Evolutionary conservation across 35 echinoderm and acorn worm genomes (phyloP), one percentile per base, ranked within the genome.

Genomic region (Anneissia japonica): DNA sequence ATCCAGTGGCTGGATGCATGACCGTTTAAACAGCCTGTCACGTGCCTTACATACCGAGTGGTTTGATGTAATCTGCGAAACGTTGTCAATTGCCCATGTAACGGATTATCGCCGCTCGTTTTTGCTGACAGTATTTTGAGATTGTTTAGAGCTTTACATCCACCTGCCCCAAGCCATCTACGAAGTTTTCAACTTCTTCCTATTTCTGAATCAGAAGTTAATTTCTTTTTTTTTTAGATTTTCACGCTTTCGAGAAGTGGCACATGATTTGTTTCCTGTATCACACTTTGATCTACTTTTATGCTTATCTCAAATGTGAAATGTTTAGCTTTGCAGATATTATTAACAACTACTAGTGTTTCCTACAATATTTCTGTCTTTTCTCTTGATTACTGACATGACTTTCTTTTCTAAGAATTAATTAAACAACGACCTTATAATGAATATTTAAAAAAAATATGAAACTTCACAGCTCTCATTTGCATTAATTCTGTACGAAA

Each of bases 31-130:
- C 40, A 7, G 40, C 19, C 1, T 64, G 51, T 64, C 51, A 64
- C 51, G 51, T 64, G 51, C 51, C 51, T 64, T 23, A 64, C 51
- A 64, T 64, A 64, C 51, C 51, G 51, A 64, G 51, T 23, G 2
- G 51, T 23, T 64, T 64, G 21, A 9, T 9, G 26, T 64, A 64
- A 64, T 64, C 51, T 23, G 1, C 26, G 19, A 64, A 64, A 64
- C 51, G 51, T 64, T 64, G 51, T 64, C 51, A 64, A 64, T 64
- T 64, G 51, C 51, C 51, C 51, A 64, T 64, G 51, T 64, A 64
- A 64, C 51, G 51, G 51, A 64, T 64, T 64, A 64, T 64, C 51
- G 51, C 10, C 51, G 51, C 51, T 64, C 7, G 21, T 64, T 64
- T 64, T 64, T 64, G 51, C 51, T 64, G 51, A 64, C 51, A 64